Evolutionary conservation across 2,888 invertebrate species (phyloP).

Genomic region (Junonia oenone): DNA sequence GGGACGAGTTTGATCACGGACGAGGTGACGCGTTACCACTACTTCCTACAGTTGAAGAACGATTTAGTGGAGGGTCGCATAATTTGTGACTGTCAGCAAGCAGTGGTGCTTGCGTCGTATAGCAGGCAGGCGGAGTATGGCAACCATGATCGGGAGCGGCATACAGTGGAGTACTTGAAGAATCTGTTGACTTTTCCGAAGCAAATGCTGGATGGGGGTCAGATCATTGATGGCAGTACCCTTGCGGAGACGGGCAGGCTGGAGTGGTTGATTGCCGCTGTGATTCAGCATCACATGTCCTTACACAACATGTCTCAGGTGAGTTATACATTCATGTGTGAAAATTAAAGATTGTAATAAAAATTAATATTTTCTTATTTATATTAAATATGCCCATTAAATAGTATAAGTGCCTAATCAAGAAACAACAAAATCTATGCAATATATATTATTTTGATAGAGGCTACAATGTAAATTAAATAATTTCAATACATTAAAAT

Average conservation of each 20-base stretch:
- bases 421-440: no score
- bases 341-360: no score
- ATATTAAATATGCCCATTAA: no score
- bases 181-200: conserved; percentile 95
- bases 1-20: conserved; percentile 92
- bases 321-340: conserved; percentile 31
- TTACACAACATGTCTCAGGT: conserved; percentile 87
- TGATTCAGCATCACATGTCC: conserved; percentile 86
- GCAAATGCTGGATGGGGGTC: conserved; percentile 81
- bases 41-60: conserved; percentile 95
- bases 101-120: conserved; percentile 94
- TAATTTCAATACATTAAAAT: no score
- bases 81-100: conserved; percentile 93
- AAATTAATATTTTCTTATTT: no score
- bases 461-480: no score
- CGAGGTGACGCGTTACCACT: conserved; percentile 96
- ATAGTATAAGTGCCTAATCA: no score
- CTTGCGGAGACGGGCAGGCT: conserved; percentile 84
- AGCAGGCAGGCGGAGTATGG: conserved; percentile 98
- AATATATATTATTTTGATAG: no score
- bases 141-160: conserved; percentile 90
- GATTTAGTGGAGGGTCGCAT: conserved; percentile 96
- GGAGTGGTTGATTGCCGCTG: conserved; percentile 88
- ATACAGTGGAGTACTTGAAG: conserved; percentile 94
- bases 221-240: conserved; percentile 65